Evolutionary conservation across 2,113 vertebrate species (phyloP).

Genomic region (Gasterosteus nipponicus): DNA sequence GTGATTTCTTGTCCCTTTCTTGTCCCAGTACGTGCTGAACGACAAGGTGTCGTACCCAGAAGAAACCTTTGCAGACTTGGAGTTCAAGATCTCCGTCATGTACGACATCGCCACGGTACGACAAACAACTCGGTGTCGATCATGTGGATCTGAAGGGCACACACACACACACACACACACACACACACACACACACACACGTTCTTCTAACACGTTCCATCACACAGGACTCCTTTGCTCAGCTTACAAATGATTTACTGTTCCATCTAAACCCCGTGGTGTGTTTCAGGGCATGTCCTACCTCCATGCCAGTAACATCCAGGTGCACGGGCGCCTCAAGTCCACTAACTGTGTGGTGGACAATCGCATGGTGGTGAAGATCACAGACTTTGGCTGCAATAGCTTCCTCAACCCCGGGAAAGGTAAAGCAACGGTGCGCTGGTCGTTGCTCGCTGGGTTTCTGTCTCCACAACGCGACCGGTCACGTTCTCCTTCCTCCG

Average conservation of each 20-base stretch:
- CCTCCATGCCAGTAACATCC: slow-evolving; percentile 92
- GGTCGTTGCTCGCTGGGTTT: background rate
- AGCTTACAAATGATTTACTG: background rate
- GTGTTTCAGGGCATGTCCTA: slow-evolving; percentile 94
- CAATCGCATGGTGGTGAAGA: slow-evolving; percentile 97
- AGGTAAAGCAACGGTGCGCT: slow-evolving; percentile 78
- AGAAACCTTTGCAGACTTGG: slow-evolving; percentile 97
- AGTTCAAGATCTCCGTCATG: slow-evolving; percentile 98
- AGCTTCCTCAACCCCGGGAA: slow-evolving; percentile 86
- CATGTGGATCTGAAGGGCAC: background rate
- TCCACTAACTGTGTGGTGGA: slow-evolving; percentile 98
- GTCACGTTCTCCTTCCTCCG: background rate
- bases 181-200: background rate
- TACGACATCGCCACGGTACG: slow-evolving; percentile 97
- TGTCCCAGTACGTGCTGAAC: slow-evolving; percentile 90
- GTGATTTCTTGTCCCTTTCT: slow-evolving; percentile 12
- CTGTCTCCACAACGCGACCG: background rate
- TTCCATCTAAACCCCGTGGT: background rate
- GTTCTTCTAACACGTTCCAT: background rate
- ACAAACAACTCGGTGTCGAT: background rate
- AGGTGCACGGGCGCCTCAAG: slow-evolving; percentile 95
- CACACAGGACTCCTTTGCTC: background rate
- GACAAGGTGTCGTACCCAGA: slow-evolving; percentile 96
- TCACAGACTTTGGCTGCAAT: slow-evolving; percentile 96
- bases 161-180: no score